Conservation (phyloP, 2,797 vertebrate species). For the Phrynocephalus forsythii region DNA sequence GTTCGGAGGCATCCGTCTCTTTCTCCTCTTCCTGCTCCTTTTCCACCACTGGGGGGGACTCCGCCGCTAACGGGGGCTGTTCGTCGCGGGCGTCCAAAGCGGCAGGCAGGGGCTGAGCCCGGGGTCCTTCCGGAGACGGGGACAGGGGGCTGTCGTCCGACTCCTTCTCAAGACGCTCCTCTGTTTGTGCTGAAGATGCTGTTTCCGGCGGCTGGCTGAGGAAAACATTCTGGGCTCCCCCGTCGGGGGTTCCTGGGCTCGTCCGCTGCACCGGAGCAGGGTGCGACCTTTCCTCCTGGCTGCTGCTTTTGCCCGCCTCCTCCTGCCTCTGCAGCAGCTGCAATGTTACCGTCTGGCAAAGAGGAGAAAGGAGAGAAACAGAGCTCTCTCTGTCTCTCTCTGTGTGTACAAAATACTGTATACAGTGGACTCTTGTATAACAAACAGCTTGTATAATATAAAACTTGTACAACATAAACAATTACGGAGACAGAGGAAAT, state of each 20-base stretch:
- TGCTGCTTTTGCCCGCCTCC: conserved; percentile 48
- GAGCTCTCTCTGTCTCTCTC: too few species aligned
- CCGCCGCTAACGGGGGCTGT: background rate
- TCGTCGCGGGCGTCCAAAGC: background rate
- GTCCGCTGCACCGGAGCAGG: conserved; percentile 21
- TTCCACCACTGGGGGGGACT: background rate
- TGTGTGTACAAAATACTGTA: too few species aligned
- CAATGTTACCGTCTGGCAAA: conserved; percentile 78
- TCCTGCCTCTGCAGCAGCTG: conserved; percentile 73
- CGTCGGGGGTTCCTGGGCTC: background rate
- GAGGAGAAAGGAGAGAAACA: rapidly evolving
- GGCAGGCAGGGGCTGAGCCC: rapidly evolving
- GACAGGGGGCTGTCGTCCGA: background rate
- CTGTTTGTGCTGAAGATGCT: background rate
- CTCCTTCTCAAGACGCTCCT: conserved; percentile 3
- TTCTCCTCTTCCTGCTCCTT: background rate
- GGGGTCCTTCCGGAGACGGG: conserved; percentile 6
- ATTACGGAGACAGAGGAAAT: too few species aligned
- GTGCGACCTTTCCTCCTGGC: conserved; percentile 45
- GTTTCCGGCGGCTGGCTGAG: background rate
- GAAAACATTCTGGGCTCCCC: conserved; percentile 14
- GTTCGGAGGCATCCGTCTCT: background rate
- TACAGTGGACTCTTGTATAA: too few species aligned
- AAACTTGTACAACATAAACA: too few species aligned
- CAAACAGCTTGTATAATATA: too few species aligned